Evolutionary conservation across 2,113 vertebrate species (phyloP).

Genomic region (Steatornis caripensis): DNA sequence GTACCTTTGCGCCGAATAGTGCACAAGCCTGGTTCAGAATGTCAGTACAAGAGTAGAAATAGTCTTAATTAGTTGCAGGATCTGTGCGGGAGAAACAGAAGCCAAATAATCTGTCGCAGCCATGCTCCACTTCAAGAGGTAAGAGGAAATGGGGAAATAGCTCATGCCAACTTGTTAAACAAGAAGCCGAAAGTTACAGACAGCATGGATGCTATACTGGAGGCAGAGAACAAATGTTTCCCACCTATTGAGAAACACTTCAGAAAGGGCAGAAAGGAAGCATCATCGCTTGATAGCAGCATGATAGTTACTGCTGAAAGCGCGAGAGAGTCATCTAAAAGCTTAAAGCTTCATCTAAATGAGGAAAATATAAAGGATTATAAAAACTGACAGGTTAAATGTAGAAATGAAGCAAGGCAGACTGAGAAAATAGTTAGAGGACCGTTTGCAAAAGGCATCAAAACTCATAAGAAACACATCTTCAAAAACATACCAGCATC

Average conservation of each 20-base stretch:
- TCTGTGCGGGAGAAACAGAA: background rate
- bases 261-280: background rate
- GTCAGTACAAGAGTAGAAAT: background rate
- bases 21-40: background rate
- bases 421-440: background rate
- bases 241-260: background rate
- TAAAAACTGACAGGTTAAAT: background rate
- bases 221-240: slow-evolving; percentile 8
- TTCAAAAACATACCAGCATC: background rate
- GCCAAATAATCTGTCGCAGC: background rate
- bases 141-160: background rate
- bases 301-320: background rate
- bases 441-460: background rate
- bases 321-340: background rate
- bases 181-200: background rate
- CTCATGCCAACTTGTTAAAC: background rate
- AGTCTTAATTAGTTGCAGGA: background rate
- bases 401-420: background rate
- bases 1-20: background rate
- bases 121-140: background rate
- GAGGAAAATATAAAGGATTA: background rate
- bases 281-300: background rate
- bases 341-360: background rate
- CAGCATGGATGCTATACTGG: background rate
- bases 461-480: background rate